phyloP scores from a whole-genome alignment of 2,113 vertebrate species.

The Loxodonta africana region DNA sequence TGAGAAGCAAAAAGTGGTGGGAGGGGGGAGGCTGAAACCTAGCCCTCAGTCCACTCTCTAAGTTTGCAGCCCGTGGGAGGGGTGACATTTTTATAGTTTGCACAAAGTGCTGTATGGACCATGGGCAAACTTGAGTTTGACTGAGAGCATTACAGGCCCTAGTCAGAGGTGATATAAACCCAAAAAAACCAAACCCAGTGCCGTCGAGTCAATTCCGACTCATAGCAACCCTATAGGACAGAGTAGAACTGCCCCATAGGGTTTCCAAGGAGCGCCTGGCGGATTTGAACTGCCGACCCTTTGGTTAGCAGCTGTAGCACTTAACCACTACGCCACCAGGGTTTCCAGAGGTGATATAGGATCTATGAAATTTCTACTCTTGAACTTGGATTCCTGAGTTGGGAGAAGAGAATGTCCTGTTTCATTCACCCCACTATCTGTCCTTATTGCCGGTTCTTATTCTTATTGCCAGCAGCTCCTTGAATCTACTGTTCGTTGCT shows the following conservation, averaged over 20 bases:
- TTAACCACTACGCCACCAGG: too few relatives aligned
- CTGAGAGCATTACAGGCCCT: background rate
- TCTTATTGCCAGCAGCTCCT: background rate
- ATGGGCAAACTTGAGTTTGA: background rate
- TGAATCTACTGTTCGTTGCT: background rate
- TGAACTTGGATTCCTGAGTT: constrained; percentile 14
- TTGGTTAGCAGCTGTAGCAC: too few relatives aligned
- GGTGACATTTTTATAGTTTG: background rate
- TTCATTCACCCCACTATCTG: constrained; percentile 42
- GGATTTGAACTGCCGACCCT: too few relatives aligned
- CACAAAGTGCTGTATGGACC: background rate
- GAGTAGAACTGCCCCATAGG: too few relatives aligned
- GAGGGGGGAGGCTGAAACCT: background rate
- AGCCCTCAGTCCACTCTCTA: background rate
- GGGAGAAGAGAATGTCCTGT: background rate
- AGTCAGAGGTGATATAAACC: background rate
- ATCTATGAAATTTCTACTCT: background rate
- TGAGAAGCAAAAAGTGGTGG: background rate
- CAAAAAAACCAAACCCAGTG: background rate
- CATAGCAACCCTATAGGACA: too few relatives aligned
- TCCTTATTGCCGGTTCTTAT: background rate
- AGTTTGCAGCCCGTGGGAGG: background rate
- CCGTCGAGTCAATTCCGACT: too few relatives aligned
- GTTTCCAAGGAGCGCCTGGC: too few relatives aligned
- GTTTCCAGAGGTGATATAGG: background rate